Evolutionary conservation across 1,140 invertebrate genomes (phyloP).

Genomic region (Sipha flava): DNA sequence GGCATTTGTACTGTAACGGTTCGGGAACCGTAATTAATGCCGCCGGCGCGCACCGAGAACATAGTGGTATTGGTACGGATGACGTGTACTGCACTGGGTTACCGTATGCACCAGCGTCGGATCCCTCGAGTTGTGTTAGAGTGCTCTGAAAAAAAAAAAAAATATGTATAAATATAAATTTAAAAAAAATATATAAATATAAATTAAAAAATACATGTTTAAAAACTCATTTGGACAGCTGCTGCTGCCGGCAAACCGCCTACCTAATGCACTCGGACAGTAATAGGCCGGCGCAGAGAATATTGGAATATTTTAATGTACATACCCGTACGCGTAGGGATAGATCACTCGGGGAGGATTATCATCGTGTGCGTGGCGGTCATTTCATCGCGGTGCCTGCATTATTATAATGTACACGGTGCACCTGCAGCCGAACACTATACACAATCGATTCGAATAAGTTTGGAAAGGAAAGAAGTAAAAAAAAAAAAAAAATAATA

Average conservation of each 20-base stretch:
- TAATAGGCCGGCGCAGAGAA: background rate
- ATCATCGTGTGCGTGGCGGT: background rate
- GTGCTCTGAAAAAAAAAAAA: too few relatives aligned
- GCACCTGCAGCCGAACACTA: background rate
- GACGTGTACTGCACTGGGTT: too few relatives aligned
- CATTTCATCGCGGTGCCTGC: background rate
- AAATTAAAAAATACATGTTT: conserved; percentile 13
- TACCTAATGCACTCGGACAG: conserved; percentile 18
- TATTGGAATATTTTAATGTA: background rate
- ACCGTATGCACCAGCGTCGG: too few relatives aligned
- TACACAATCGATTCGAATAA: background rate
- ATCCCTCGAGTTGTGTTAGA: too few relatives aligned
- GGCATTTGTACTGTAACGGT: too few relatives aligned
- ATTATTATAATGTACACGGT: background rate
- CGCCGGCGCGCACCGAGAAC: too few relatives aligned
- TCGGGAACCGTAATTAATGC: too few relatives aligned
- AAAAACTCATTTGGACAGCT: conserved; percentile 24
- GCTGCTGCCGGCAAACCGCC: background rate
- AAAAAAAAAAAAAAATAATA: background rate
- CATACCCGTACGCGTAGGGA: background rate
- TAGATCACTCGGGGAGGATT: conserved; percentile 18
- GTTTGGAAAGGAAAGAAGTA: background rate
- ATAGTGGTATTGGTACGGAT: too few relatives aligned
- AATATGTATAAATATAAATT: background rate
- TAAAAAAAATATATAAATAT: background rate